A percentile compares a stretch with the other conserved stretches of the same genome.
phyloP scores from a whole-genome alignment of 1,140 invertebrate genomes.

The Luehdorfia chinensis region DNA sequence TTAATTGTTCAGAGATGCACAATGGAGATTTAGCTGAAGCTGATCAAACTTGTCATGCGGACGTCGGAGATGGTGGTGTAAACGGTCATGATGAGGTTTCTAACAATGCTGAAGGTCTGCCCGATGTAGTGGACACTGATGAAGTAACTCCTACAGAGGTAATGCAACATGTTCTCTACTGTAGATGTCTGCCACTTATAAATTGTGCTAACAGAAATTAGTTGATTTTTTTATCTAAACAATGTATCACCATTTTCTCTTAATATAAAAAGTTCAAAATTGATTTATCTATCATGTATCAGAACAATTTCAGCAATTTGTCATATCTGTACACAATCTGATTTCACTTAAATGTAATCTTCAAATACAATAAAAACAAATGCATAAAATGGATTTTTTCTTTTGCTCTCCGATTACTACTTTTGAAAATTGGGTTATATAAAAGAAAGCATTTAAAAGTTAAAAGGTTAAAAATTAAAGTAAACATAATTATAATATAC shows the following conservation, averaged over 20 bases:
- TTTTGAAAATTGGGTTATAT: too few relatives aligned
- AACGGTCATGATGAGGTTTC: conserved; percentile 32
- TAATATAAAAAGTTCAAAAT: background rate
- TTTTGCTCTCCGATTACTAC: background rate
- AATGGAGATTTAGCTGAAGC: conserved; percentile 74
- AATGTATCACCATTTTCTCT: conserved; percentile 8
- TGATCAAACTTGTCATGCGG: conserved; percentile 64
- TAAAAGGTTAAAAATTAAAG: too few relatives aligned
- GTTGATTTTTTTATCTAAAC: conserved; percentile 22
- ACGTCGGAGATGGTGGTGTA: conserved; percentile 34
- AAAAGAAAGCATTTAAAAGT: too few relatives aligned
- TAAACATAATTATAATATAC: background rate
- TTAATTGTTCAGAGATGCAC: conserved; percentile 71
- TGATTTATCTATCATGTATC: background rate
- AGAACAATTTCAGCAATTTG: too few relatives aligned
- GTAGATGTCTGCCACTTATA: conserved; percentile 66
- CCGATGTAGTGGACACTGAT: conserved; percentile 73
- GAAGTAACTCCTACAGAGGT: conserved; percentile 75
- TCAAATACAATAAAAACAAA: conserved; percentile 15
- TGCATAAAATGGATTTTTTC: conserved; percentile 1
- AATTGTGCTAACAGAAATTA: conserved; percentile 55
- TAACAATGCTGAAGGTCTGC: conserved; percentile 48
- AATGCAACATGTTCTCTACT: conserved; percentile 68
- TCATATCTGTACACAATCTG: conserved; percentile 8
- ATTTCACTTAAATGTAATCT: conserved; percentile 11